phyloP scores from a whole-genome alignment of 2,113 vertebrate genomes.

The Lepisosteus oculatus region DNA sequence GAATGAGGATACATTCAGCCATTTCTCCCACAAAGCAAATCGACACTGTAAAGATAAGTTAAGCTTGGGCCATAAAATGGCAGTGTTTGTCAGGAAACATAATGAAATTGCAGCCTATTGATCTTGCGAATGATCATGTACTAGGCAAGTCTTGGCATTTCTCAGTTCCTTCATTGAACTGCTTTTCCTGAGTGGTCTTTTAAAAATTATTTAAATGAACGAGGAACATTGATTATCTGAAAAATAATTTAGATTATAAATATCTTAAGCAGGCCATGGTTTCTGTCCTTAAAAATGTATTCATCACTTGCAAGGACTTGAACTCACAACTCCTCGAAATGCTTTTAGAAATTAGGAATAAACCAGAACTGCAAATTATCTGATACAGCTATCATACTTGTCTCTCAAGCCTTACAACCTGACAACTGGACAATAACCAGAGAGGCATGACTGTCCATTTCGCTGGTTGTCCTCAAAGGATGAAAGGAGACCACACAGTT shows the following conservation, averaged over 20 bases:
- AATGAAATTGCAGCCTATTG: not conserved
- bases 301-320: no score
- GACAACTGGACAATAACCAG: constrained; percentile 15
- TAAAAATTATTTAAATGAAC: not conserved
- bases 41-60: not conserved
- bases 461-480: not conserved
- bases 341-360: no score
- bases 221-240: not conserved
- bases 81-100: not conserved
- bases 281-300: not conserved
- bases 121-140: not conserved
- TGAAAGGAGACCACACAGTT: constrained; percentile 12
- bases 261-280: not conserved
- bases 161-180: not conserved
- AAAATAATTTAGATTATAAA: constrained; percentile 5
- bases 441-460: constrained; percentile 4
- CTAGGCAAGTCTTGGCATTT: not conserved
- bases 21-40: not conserved
- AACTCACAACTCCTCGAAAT: no score
- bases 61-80: not conserved
- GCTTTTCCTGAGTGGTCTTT: not conserved
- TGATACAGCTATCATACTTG: not conserved
- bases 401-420: not conserved
- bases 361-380: not conserved
- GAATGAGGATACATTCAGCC: not conserved